Conservation (phyloP, 2,888 invertebrate species). For the Malacosoma neustria region DNA sequence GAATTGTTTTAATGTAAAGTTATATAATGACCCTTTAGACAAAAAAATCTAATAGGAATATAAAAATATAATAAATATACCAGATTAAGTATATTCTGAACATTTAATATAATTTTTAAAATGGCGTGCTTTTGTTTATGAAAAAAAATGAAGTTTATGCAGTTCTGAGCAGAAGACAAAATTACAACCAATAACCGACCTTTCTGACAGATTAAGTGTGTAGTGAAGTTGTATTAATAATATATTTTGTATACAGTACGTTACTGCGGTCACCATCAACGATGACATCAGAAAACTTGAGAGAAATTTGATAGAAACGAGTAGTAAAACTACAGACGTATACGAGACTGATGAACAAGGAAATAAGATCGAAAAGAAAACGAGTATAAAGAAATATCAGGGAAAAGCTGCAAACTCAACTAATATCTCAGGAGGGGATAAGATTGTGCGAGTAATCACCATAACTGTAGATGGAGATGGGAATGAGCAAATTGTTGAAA, state of each 20-base stretch:
- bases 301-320: constrained; percentile 18
- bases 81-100: too few species aligned
- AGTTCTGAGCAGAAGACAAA: too few species aligned
- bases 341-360: constrained; percentile 22
- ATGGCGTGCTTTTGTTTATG: too few species aligned
- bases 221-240: too few species aligned
- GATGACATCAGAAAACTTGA: constrained; percentile 12
- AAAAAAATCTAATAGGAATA: too few species aligned
- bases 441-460: constrained; percentile 22
- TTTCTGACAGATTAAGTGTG: too few species aligned
- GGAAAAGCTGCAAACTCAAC: constrained; percentile 10
- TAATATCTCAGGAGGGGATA: constrained; percentile 20
- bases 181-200: too few species aligned
- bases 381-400: constrained; percentile 20
- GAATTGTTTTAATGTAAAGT: too few species aligned
- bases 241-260: constrained; percentile 26
- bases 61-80: too few species aligned
- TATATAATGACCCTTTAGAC: too few species aligned
- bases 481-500: constrained; percentile 32
- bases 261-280: constrained; percentile 25
- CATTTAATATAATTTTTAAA: too few species aligned
- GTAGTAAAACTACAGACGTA: constrained; percentile 22
- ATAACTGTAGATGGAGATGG: constrained; percentile 32
- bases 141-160: too few species aligned
- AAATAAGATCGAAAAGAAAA: constrained; percentile 21